phyloP scores from a whole-genome alignment of 2,113 vertebrate species.

The Corydoras sp. region DNA sequence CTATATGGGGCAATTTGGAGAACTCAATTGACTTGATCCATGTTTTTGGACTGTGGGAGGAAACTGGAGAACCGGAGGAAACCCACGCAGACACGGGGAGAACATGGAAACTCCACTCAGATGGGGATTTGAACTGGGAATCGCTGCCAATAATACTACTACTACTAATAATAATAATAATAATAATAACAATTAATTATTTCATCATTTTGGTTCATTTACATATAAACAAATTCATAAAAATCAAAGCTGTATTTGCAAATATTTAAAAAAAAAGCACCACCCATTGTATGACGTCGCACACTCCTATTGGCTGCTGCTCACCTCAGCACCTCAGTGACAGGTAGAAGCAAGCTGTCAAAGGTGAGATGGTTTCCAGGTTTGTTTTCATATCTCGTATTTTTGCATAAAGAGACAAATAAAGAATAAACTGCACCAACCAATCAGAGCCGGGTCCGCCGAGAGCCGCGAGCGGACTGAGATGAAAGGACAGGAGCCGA shows the following conservation, averaged over 20 bases:
- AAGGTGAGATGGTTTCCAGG: background rate
- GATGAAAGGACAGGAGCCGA: background rate
- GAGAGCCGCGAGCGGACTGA: background rate
- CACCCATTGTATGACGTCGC: constrained; percentile 25
- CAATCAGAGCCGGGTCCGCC: background rate
- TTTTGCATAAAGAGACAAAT: background rate
- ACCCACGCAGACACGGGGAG: too few species aligned
- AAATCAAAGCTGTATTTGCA: background rate
- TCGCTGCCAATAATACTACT: too few species aligned
- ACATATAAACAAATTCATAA: too few species aligned
- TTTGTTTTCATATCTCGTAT: background rate
- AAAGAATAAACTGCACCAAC: background rate
- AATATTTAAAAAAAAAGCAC: background rate
- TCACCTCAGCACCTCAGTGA: constrained; percentile 17
- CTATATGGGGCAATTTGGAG: too few species aligned
- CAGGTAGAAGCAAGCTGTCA: constrained; percentile 26
- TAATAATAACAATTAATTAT: too few species aligned
- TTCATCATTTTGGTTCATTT: too few species aligned
- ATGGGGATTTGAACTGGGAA: too few species aligned
- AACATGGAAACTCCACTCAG: too few species aligned
- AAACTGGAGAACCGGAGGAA: too few species aligned
- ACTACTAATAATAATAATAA: too few species aligned
- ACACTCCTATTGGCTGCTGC: constrained; percentile 18
- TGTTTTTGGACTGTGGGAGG: too few species aligned
- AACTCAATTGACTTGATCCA: too few species aligned